Evolutionary conservation across 2,888 invertebrate species (phyloP).

Genomic region (Platerodrilus igneus): DNA sequence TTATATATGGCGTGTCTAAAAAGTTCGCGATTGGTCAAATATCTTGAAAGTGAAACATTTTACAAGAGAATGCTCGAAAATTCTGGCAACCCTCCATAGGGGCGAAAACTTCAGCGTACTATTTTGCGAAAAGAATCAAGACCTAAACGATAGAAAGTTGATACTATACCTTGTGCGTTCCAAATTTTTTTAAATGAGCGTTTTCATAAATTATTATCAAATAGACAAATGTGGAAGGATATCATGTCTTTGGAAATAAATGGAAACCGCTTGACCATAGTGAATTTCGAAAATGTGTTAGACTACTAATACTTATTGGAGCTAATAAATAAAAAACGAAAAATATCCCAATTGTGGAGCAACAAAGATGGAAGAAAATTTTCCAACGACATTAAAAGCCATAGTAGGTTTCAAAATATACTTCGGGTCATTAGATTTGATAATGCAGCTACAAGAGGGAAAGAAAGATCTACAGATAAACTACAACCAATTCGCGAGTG

Average conservation of each 20-base stretch:
- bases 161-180: constrained; percentile 9
- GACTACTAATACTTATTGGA: constrained; percentile 9
- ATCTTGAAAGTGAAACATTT: no score
- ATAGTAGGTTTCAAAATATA: constrained; percentile 8
- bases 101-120: constrained; percentile 7
- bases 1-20: no score
- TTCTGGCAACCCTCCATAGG: constrained; percentile 2
- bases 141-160: constrained; percentile 10
- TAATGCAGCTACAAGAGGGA: constrained; percentile 13
- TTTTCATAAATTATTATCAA: constrained; percentile 7
- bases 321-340: constrained; percentile 10
- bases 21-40: no score
- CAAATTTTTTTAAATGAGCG: constrained; percentile 12
- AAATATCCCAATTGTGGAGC: constrained; percentile 6
- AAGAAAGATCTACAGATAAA: constrained; percentile 12
- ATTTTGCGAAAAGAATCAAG: constrained; percentile 13
- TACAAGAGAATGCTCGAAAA: no score
- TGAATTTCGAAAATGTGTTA: constrained; percentile 6
- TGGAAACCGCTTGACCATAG: constrained; percentile 7
- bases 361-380: constrained; percentile 7
- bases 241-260: no score
- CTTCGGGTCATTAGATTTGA: constrained; percentile 12
- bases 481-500: constrained; percentile 19
- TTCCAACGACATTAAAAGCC: constrained; percentile 13
- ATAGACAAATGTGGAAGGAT: constrained; percentile 7